These are phyloP conservation scores for Corbicula japonica DNA, from an alignment of 2,888 invertebrate species.

Conservation along the genomic window DNA sequence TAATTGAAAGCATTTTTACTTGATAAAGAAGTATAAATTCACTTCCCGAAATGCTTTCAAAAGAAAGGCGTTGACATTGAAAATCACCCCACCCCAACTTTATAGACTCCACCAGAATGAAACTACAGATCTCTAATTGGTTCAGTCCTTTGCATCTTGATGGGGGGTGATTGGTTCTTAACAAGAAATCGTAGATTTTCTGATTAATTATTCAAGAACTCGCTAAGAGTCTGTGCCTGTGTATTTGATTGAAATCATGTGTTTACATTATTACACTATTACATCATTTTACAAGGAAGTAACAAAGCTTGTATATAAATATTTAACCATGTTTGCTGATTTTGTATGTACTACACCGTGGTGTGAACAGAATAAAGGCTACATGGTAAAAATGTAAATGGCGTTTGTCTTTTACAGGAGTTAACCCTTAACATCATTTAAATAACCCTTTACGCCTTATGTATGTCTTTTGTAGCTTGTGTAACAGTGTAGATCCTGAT, in stretches of 20 bases:
- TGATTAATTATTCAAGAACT: conserved; percentile 7
- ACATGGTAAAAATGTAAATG: conserved; percentile 30
- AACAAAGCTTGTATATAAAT: conserved; percentile 35
- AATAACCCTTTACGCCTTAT: too few relatives aligned
- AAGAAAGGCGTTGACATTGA: not conserved
- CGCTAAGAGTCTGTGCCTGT: conserved; percentile 9
- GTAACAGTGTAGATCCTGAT: too few relatives aligned
- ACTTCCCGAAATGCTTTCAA: not conserved
- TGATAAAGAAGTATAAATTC: conserved; percentile 8
- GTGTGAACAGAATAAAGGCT: conserved; percentile 48
- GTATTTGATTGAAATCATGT: conserved; percentile 18
- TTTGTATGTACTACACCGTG: conserved; percentile 55
- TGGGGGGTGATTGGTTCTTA: not conserved
- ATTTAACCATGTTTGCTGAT: conserved; percentile 47
- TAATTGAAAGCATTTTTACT: not conserved
- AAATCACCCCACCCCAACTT: not conserved
- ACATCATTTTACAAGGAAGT: conserved; percentile 36
- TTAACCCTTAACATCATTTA: too few relatives aligned
- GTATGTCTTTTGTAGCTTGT: too few relatives aligned
- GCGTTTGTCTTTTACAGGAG: not conserved
- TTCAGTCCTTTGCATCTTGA: not conserved
- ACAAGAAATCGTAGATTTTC: not conserved
- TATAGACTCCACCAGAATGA: not conserved
- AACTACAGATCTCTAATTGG: not conserved
- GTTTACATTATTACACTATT: conserved; percentile 11